These are phyloP conservation scores for Tupiocoris notatus DNA, from an alignment of 2,888 invertebrate species.

Conservation along the genomic window DNA sequence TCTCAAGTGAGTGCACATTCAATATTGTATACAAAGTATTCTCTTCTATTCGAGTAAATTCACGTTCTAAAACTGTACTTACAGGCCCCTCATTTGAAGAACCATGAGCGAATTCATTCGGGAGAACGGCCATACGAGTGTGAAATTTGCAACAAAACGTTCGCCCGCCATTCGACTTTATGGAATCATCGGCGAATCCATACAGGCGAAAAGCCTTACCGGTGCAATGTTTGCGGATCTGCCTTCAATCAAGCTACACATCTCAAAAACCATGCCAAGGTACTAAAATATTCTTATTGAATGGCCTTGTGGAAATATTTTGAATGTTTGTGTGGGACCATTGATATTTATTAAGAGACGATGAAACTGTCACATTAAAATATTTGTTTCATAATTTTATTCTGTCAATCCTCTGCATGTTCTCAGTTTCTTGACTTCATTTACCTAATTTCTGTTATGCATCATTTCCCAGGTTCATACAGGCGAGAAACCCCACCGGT, in stretches of 20 bases:
- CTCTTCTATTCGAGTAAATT: too few relatives aligned
- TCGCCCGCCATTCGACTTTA: slow-evolving; percentile 80
- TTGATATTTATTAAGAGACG: too few relatives aligned
- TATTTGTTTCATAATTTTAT: too few relatives aligned
- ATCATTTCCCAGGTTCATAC: slow-evolving; percentile 62
- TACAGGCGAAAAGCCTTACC: slow-evolving; percentile 78
- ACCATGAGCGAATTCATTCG: slow-evolving; percentile 84
- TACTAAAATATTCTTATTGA: too few relatives aligned
- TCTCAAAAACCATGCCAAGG: slow-evolving; percentile 81
- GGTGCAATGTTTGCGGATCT: slow-evolving; percentile 84
- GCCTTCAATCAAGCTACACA: slow-evolving; percentile 88
- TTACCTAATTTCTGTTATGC: too few relatives aligned
- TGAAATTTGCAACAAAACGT: slow-evolving; percentile 84
- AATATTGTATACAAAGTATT: too few relatives aligned
- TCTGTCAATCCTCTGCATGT: neutral
- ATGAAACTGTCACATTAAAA: too few relatives aligned
- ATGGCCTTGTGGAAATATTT: too few relatives aligned
- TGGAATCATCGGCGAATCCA: slow-evolving; percentile 88
- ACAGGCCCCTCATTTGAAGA: slow-evolving; percentile 83
- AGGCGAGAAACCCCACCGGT: slow-evolving; percentile 78
- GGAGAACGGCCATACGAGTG: slow-evolving; percentile 86
- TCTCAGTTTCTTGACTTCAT: neutral
- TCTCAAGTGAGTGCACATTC: slow-evolving; percentile 56
- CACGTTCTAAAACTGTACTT: too few relatives aligned
- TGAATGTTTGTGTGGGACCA: too few relatives aligned